Evolutionary conservation across 2,113 vertebrate species (phyloP), one percentile per base, ranked within the genome.

Genomic region (Tupaia chinensis): DNA sequence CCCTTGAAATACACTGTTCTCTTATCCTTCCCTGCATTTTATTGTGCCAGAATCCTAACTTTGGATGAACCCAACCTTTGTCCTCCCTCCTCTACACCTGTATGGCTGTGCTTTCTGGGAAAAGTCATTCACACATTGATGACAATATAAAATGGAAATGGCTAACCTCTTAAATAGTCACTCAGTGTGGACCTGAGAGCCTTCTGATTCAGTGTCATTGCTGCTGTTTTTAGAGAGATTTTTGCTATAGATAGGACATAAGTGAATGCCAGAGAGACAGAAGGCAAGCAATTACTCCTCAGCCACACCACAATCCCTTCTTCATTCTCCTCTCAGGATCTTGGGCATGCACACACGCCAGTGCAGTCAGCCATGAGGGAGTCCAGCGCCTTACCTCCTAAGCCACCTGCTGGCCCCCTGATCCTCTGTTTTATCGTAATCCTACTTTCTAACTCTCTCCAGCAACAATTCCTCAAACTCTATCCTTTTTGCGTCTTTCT

Each of bases 101-200:
- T 44, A 7, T 56, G 15, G 29, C 58, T 68, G 23, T 87, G 73
- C 74, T 89, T 95, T 78, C 54, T 89, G 65, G 44, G 10, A 69
- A 89, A 93, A 20, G 65, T 61, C 56, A 61, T 91, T 61, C 25
- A 68, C n/a, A 84, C 61, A 63, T 78, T 89, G 88, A 82, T 78
- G 34, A 63, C 9, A 23, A 15, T 79, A 14, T 87, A 94, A 93
- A 92, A 89, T 60, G 17, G 90, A 94, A 95, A 90, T 90, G 63
- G 32, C 70, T 60, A 54, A 3, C 22, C 27, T 73, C 34, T 83
- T 90, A 20, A 53, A 56, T 86, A 66, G 60, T 94, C n/a, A 63
- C 22, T 89, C 32, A 92, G 34, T 23, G 15, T 86, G 56, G 14
- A n/a, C 77, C 80, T 63, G 65, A 68, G 34, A 74, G 34, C 77